These are phyloP conservation scores for Florisuga fusca DNA, from an alignment of 2,797 vertebrate species.

Conservation along the genomic window DNA sequence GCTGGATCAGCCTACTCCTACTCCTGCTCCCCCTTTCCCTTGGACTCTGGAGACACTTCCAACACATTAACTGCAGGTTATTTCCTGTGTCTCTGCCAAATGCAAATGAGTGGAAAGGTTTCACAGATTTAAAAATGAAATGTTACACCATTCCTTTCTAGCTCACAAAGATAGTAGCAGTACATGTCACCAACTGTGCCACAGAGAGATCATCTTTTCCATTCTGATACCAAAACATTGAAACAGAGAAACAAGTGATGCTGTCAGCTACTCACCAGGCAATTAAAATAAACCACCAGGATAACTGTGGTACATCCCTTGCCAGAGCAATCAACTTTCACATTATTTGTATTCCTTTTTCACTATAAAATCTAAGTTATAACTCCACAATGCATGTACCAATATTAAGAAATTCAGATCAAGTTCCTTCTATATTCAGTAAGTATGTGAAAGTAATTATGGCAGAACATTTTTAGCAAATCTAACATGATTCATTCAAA, in stretches of 20 bases:
- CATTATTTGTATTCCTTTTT: neutral
- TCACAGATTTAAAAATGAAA: constrained; percentile 38
- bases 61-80: neutral
- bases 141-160: neutral
- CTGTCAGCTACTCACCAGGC: neutral
- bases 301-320: constrained; percentile 14
- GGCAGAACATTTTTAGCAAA: constrained; percentile 35
- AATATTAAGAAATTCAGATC: constrained; percentile 1
- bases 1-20: neutral
- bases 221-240: neutral
- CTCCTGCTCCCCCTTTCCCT: neutral
- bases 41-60: neutral
- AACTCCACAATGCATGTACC: neutral
- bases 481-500: neutral
- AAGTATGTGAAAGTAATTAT: neutral
- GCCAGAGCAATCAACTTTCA: constrained; percentile 35
- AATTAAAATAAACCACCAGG: constrained; percentile 51
- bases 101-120: neutral
- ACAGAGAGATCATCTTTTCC: neutral
- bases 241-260: constrained; percentile 11
- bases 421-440: neutral
- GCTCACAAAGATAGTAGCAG: constrained; percentile 48
- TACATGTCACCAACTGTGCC: constrained; percentile 13
- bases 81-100: constrained; percentile 26
- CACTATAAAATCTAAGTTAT: neutral